Conservation (phyloP, 2,113 vertebrate species). For the Macrotus californicus region DNA sequence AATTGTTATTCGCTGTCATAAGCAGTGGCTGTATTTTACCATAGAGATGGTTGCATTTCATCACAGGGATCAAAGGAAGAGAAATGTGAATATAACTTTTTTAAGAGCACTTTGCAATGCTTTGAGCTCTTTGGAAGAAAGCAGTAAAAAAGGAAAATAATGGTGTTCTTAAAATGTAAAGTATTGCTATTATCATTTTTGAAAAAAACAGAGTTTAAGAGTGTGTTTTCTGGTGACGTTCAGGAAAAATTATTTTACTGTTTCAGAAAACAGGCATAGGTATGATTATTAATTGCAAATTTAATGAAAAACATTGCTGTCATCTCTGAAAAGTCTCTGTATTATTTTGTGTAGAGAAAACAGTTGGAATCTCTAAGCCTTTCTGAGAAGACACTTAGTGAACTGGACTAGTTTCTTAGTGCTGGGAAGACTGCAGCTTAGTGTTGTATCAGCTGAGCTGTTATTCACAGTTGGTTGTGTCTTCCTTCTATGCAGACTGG, state of each 20-base stretch:
- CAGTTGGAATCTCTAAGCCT: background rate
- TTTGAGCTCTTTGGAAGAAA: slow-evolving; percentile 49
- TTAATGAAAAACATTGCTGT: background rate
- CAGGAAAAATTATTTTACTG: slow-evolving; percentile 21
- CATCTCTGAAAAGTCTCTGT: background rate
- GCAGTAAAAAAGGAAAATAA: slow-evolving; percentile 45
- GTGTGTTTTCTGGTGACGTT: slow-evolving; percentile 6
- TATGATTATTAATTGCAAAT: slow-evolving; percentile 28
- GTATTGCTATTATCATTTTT: slow-evolving; percentile 50
- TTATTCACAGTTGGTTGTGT: slow-evolving; percentile 50
- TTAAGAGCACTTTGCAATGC: slow-evolving; percentile 47
- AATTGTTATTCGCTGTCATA: slow-evolving; percentile 72
- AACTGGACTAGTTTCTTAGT: background rate
- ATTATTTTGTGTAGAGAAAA: background rate
- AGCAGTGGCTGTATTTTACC: slow-evolving; percentile 52
- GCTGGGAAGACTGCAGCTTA: background rate
- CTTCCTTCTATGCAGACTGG: slow-evolving; percentile 32
- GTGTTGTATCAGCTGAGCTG: background rate
- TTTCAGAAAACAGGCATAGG: slow-evolving; percentile 10
- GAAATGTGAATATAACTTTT: slow-evolving; percentile 66
- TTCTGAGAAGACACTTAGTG: background rate
- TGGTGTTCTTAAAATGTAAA: slow-evolving; percentile 58
- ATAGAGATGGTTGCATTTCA: slow-evolving; percentile 56
- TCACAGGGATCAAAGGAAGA: slow-evolving; percentile 61
- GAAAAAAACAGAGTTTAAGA: slow-evolving; percentile 26